Percentiles rank a stretch among this genome's conserved stretches.
Evolutionary conservation across 2,888 invertebrate species (phyloP).

Genomic region (Parthenolecanium corni): DNA sequence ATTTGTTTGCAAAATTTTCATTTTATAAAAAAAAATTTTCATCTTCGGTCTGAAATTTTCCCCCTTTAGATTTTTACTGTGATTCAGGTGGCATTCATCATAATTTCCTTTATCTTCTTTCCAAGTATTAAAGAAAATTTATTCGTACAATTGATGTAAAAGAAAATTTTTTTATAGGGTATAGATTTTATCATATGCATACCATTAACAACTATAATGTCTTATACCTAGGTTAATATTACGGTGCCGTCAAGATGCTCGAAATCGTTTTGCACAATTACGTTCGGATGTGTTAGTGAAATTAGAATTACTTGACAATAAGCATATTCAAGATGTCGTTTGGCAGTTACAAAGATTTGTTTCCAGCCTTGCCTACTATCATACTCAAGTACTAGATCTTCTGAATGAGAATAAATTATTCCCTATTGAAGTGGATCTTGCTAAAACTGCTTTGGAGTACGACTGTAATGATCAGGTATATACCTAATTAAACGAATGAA

Average conservation of each 20-base stretch:
- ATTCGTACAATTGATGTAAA: too few species aligned
- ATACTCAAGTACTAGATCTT: constrained; percentile 61
- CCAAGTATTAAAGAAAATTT: too few species aligned
- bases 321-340: constrained; percentile 66
- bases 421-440: constrained; percentile 91
- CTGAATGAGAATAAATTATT: constrained; percentile 70
- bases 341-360: constrained; percentile 39
- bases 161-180: too few species aligned
- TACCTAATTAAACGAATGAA: not conserved
- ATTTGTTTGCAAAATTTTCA: too few species aligned
- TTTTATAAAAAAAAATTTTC: too few species aligned
- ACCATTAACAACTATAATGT: too few species aligned
- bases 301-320: constrained; percentile 91
- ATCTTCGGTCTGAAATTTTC: too few species aligned
- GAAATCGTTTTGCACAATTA: constrained; percentile 68
- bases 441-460: constrained; percentile 84
- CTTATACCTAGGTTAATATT: constrained; percentile 72
- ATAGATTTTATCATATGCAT: too few species aligned
- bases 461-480: constrained; percentile 42
- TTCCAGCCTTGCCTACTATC: constrained; percentile 65
- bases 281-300: constrained; percentile 90
- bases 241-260: constrained; percentile 89
- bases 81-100: too few species aligned
- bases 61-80: too few species aligned
- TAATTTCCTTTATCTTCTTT: too few species aligned